Evolutionary conservation across 2,113 vertebrate genomes (phyloP).

Genomic region (Campylomormyrus tamandua): DNA sequence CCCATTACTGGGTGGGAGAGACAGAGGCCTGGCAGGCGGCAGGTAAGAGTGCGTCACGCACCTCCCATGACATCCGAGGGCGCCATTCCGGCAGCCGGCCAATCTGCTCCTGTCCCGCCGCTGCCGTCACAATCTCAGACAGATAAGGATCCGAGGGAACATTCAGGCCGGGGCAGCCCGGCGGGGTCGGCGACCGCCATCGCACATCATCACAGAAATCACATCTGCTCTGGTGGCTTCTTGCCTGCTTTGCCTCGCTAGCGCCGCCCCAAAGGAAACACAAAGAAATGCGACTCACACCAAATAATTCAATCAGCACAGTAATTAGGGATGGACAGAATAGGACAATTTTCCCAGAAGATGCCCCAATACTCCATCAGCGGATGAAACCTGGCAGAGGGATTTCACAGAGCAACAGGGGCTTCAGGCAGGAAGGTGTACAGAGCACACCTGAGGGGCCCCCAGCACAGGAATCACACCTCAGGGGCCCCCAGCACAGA

Average conservation of each 20-base stretch:
- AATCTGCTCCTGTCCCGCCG: not conserved
- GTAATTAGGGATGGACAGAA: not conserved
- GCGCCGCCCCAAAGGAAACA: not conserved
- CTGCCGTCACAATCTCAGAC: not conserved
- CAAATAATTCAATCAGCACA: not conserved
- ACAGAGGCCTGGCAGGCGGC: not conserved
- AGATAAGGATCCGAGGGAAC: constrained; percentile 13
- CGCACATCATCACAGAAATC: not conserved
- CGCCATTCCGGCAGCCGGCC: not conserved
- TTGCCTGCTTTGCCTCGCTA: not conserved
- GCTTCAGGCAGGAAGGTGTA: not conserved
- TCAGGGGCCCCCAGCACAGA: not conserved
- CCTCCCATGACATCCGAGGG: constrained; percentile 15
- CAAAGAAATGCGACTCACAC: not conserved
- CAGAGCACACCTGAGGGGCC: not conserved
- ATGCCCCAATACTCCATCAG: not conserved
- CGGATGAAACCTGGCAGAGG: not conserved
- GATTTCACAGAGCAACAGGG: too few relatives aligned
- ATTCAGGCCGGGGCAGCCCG: not conserved
- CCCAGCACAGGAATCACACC: not conserved
- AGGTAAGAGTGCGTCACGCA: not conserved
- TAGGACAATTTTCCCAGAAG: not conserved
- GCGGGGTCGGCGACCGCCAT: not conserved
- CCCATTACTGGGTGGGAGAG: not conserved
- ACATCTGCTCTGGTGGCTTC: not conserved